A percentile compares a stretch with the other conserved stretches of the same genome.
Conservation (phyloP, 2,113 vertebrate species). For the Tragelaphus strepsiceros region DNA sequence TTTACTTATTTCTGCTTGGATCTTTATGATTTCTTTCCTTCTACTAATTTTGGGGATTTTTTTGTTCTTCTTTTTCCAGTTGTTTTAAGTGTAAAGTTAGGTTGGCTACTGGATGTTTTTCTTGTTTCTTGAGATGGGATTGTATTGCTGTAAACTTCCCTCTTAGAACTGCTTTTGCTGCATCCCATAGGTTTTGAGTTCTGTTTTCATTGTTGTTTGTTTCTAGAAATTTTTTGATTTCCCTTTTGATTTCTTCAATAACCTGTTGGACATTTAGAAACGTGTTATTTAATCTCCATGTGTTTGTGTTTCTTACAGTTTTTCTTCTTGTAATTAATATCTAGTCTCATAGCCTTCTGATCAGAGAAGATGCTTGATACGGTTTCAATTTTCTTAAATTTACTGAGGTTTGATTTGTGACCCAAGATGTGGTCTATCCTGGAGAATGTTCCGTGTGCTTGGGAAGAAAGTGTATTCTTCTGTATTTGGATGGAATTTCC, state of each 20-base stretch:
- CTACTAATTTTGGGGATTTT: background rate
- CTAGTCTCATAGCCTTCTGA: background rate
- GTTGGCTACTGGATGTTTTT: background rate
- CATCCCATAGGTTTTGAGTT: background rate
- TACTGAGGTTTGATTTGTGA: background rate
- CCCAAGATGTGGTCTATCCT: background rate
- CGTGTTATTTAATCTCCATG: background rate
- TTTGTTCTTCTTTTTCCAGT: background rate
- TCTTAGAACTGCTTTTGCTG: background rate
- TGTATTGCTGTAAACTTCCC: background rate
- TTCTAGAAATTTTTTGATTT: background rate
- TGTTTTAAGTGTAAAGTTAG: background rate
- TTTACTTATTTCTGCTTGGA: background rate
- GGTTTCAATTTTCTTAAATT: background rate
- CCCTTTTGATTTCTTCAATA: background rate
- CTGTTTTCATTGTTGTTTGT: background rate
- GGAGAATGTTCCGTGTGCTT: background rate
- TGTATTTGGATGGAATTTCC: background rate
- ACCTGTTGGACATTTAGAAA: background rate
- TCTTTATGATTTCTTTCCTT: background rate
- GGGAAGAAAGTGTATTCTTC: background rate
- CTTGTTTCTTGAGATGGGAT: background rate
- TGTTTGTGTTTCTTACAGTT: background rate
- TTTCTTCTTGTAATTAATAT: background rate
- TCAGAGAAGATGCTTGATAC: background rate